Evolutionary conservation across 37 sponge, comb jelly and placozoan genomes (phyloP), one percentile per base, ranked within the genome.

Genomic region (Agelas oroides): DNA sequence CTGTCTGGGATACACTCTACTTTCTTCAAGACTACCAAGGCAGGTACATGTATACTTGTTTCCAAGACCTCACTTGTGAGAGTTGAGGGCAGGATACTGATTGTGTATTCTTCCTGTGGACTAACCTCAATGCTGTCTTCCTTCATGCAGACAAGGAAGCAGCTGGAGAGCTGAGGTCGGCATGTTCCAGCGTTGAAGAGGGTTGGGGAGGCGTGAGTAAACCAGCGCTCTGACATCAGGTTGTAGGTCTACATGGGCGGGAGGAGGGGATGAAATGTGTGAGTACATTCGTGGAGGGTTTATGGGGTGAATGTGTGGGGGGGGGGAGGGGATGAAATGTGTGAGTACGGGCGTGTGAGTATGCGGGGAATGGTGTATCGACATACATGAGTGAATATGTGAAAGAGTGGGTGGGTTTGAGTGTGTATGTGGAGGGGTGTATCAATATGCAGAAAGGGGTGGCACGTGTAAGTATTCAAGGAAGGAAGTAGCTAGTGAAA

Each of bases 111-210:
- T n/a, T n/a, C n/a, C n/a, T n/a, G n/a, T 46, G 46, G 20, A 21
- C 35, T 75, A 55, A 91, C 92, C 62, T 99, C 99, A 59, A 99
- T 99, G 70, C 96, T 95, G 77, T 99, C 99, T 0, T 96, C 99
- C 71, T 92, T 89, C 99, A 99, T 99, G 58, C 94, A 82, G 61
- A 99, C 65, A 28, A 99, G 92, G 87, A 99, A 99, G 52, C 99
- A 99, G 61, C 92, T 91, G 70, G 98, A 99, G 53, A 99, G 83
- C 77, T 99, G 99, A 28, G 97, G 95, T 32, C 87, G 80, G 75
- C 98, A 92, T n/a, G 99, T 99, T 0, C 99, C 99, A 11, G 99
- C 91, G 71, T 99, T 99, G 92, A 99, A 99, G 33, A 99, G 90
- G 33, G 99, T 99, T 0, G 99, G 99, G 13, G 97, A 97, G 53